Evolutionary conservation across 2,797 vertebrate species (phyloP), one percentile per base, ranked within the genome.

Genomic region (Sebastes nivosus): DNA sequence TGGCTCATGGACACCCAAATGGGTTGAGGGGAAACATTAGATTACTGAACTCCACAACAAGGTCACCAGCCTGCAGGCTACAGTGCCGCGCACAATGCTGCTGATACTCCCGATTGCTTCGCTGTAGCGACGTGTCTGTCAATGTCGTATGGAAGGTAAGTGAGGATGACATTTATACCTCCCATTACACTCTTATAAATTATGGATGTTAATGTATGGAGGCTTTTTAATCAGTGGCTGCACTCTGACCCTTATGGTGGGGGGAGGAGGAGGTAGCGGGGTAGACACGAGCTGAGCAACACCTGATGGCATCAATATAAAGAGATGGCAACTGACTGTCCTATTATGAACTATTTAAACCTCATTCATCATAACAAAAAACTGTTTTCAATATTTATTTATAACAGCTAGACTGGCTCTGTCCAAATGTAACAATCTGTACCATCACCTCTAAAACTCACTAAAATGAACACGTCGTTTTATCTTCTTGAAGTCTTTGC

Each of bases 171-270:
- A 92, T 91, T 93, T 89, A 94, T 90, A 84, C 89, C 80, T 79
- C 77, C 86, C 83, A 89, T 93, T 93, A 92, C 89, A 85, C 30
- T 70, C 90, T 86, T 72, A 89, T 90, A 88, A 94, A 94, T 94
- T 85, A 94, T 92, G 89, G 83, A 94, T 91, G 88, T 70, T 93
- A 91, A 93, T 93, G 83, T 79, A 88, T 77, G 84, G 81, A 75
- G 60, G 80, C 55, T 82, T 87, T 93, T 94, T 91, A 92, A 93
- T 93, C 93, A 93, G 83, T 86, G 30, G 72, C 32, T 65, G 77
- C 64, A 57, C 65, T 81, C 68, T 90, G 88, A 93, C 86, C 91
- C 88, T 70, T 52, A n/a, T 1, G 20, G 12, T 50, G 42, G 42
- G 16, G 42, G 16, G 42, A 82, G 82, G 74, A 71, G 54, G 88